Conservation (phyloP, 2,888 invertebrate genomes). For the Silvanus unidentatus region DNA sequence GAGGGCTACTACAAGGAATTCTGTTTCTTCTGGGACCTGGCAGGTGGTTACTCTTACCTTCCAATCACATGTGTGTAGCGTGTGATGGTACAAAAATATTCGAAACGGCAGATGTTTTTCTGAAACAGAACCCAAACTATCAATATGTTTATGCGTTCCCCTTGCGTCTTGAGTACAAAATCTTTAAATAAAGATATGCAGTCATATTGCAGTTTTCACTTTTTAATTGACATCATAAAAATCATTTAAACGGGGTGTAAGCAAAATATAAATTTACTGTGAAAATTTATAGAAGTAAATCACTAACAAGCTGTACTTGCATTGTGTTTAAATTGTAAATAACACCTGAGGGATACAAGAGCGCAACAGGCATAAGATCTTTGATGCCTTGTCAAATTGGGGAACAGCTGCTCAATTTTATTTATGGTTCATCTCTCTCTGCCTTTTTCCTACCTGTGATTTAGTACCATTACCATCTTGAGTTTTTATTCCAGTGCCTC, state of each 20-base stretch:
- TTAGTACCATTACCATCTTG: slow-evolving; percentile 32
- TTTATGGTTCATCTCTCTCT: slow-evolving; percentile 24
- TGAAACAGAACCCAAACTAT: background rate
- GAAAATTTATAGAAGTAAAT: background rate
- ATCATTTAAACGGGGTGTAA: background rate
- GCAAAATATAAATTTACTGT: background rate
- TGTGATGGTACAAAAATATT: background rate
- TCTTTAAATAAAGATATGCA: background rate
- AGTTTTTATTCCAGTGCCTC: slow-evolving; percentile 26
- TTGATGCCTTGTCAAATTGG: slow-evolving; percentile 24
- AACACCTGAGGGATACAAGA: slow-evolving; percentile 13
- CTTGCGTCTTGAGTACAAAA: background rate
- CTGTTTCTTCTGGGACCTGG: background rate
- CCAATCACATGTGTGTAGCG: slow-evolving; percentile 3
- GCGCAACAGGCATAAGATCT: slow-evolving; percentile 9
- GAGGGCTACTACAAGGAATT: background rate
- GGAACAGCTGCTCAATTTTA: slow-evolving; percentile 29
- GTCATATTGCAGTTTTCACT: background rate
- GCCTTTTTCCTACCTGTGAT: slow-evolving; percentile 39
- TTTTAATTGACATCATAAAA: too few species aligned
- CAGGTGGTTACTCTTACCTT: slow-evolving; percentile 3
- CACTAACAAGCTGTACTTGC: background rate
- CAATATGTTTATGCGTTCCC: background rate
- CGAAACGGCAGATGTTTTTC: slow-evolving; percentile 8
- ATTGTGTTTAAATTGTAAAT: slow-evolving; percentile 6